A percentile compares a stretch with the other conserved stretches of the same genome.
Conservation (phyloP, 2,888 invertebrate species). For the Stenodera caucasica region DNA sequence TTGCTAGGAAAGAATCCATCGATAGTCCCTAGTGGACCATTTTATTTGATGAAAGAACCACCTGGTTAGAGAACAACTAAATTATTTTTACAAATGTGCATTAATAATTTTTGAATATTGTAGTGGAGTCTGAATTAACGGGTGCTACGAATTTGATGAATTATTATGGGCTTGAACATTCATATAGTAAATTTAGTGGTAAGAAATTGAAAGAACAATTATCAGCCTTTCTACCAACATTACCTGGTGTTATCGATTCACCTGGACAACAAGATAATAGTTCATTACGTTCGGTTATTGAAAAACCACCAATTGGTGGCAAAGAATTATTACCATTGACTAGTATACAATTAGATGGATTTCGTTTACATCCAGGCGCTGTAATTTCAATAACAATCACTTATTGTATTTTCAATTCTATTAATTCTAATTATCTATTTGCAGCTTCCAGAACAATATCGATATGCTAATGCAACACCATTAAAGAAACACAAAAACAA, state of each 20-base stretch:
- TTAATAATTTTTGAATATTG: conserved; percentile 35
- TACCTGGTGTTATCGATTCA: conserved; percentile 94
- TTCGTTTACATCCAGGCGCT: conserved; percentile 93
- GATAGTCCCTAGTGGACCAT: conserved; percentile 96
- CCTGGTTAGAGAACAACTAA: conserved; percentile 69
- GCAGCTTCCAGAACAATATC: conserved; percentile 90
- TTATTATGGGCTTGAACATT: conserved; percentile 94
- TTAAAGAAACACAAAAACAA: conserved; percentile 94
- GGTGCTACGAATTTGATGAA: conserved; percentile 97
- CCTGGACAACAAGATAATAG: conserved; percentile 86
- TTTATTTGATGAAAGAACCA: conserved; percentile 97
- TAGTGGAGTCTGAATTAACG: conserved; percentile 89
- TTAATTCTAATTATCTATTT: conserved; percentile 37
- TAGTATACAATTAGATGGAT: conserved; percentile 87
- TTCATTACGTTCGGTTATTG: conserved; percentile 90
- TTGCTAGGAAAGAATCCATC: conserved; percentile 96
- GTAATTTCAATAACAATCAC: conserved; percentile 48
- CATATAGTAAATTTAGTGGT: conserved; percentile 96
- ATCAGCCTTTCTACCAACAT: conserved; percentile 91
- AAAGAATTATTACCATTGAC: conserved; percentile 86
- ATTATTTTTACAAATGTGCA: not conserved
- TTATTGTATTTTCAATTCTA: not conserved
- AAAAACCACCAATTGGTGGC: conserved; percentile 91
- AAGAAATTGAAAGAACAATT: conserved; percentile 94
- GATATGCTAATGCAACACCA: conserved; percentile 88